A percentile compares a stretch with the other conserved stretches of the same genome.
phyloP scores from a whole-genome alignment of 2,888 invertebrate species.

The Drosophila meridionalis region DNA sequence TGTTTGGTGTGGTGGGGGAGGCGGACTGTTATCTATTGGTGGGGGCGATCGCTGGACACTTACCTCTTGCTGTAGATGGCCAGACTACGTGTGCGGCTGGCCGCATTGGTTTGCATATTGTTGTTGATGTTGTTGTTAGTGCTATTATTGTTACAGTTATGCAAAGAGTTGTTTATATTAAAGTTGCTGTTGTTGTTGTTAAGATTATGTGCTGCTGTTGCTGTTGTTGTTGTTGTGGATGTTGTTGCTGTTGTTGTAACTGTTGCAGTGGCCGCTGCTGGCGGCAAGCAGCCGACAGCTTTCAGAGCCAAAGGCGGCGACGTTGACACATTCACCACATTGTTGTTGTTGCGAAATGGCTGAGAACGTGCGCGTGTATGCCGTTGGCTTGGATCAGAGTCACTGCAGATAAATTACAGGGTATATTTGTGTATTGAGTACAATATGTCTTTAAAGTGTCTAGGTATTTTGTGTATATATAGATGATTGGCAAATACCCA shows the following conservation, averaged over 20 bases:
- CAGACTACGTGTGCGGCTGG: slow-evolving; percentile 83
- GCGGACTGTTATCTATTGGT: slow-evolving; percentile 1
- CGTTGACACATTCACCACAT: slow-evolving; percentile 39
- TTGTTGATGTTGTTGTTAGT: slow-evolving; percentile 70
- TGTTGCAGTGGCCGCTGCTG: slow-evolving; percentile 26
- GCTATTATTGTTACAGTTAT: slow-evolving; percentile 64
- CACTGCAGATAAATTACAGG: slow-evolving; percentile 43
- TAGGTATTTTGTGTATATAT: not conserved
- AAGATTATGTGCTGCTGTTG: slow-evolving; percentile 41
- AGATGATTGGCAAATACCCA: slow-evolving; percentile 29
- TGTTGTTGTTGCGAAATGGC: slow-evolving; percentile 84
- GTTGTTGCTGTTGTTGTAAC: slow-evolving; percentile 20
- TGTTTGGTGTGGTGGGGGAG: not conserved
- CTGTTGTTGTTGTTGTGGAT: slow-evolving; percentile 28
- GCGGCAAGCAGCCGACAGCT: slow-evolving; percentile 34
- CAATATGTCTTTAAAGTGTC: not conserved
- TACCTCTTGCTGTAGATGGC: slow-evolving; percentile 85
- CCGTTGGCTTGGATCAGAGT: slow-evolving; percentile 77
- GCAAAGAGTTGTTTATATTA: slow-evolving; percentile 59
- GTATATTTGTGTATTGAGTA: slow-evolving; percentile 6
- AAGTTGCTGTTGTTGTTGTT: slow-evolving; percentile 56
- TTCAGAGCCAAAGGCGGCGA: slow-evolving; percentile 35
- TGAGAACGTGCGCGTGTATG: slow-evolving; percentile 85
- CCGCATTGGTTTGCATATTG: slow-evolving; percentile 57
- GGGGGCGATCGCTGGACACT: slow-evolving; percentile 58